These are phyloP conservation scores for Cossypha heuglini DNA, from an alignment of 2,797 vertebrate genomes.

Conservation along the genomic window DNA sequence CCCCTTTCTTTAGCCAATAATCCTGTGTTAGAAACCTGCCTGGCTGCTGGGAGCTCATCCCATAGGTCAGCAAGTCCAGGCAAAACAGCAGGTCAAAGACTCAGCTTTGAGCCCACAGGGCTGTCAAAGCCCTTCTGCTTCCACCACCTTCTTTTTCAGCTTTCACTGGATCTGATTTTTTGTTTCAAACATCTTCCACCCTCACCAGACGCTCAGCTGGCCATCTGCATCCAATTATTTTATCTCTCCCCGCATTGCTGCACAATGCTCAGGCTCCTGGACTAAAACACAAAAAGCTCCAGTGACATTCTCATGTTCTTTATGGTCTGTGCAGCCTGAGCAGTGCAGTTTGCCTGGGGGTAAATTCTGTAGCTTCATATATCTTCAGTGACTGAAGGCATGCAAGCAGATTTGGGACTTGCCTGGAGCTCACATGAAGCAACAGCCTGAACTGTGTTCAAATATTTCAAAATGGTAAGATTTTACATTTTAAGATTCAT, in stretches of 20 bases:
- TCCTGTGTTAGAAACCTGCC: not conserved
- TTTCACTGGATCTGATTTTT: not conserved
- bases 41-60: not conserved
- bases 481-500: not conserved
- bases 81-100: not conserved
- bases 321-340: not conserved
- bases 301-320: constrained; percentile 36
- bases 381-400: constrained; percentile 8
- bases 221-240: constrained; percentile 26
- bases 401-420: not conserved
- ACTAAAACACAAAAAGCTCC: not conserved
- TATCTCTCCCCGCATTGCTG: not conserved
- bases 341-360: not conserved
- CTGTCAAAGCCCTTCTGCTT: not conserved
- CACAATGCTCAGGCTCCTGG: not conserved
- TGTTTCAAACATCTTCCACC: not conserved
- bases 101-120: not conserved
- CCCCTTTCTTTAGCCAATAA: not conserved
- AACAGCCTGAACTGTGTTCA: not conserved
- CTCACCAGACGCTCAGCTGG: not conserved
- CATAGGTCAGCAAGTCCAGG: not conserved
- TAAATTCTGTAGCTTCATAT: not conserved
- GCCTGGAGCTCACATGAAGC: not conserved
- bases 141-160: not conserved
- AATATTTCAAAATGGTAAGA: not conserved